Evolutionary conservation across 2,888 invertebrate genomes (phyloP), one percentile per base, ranked within the genome.

Genomic region (Omphaloscelis lunosa): DNA sequence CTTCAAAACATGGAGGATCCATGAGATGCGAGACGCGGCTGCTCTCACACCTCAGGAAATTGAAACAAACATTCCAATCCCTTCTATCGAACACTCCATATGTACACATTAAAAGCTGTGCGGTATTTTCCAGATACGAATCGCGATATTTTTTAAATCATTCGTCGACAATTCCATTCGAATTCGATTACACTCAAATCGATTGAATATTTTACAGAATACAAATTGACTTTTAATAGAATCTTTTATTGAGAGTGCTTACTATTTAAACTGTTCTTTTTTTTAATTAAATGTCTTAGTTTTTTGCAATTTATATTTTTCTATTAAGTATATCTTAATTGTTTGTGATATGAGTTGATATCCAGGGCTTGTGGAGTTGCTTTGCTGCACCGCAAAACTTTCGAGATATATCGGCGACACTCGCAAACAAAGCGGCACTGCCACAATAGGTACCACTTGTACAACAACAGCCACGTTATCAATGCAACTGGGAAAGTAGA

Each of bases 31-130:
- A 93, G 90, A 90, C 92, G 89, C 89, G 90, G 86, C 90, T 89
- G 89, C 86, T 90, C 89, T 89, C 89, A 88, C 90, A 89, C 89
- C 89, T 90, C 93, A 93, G 95, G 95, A 95, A 95, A 96, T 96
- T 95, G 95, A 93, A 95, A 94, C 95, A 95, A 95, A 95, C 95
- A 95, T 94, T 93, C 94, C 94, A 93, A 94, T 94, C 93, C 93
- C 92, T 91, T 89, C 85, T 86, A 90, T 91, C 88, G 88, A 90
- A 89, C 86, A 88, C 88, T 85, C 86, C 89, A 86, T 84, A 88
- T 88, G 87, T 89, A 91, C 89, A 90, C 90, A 91, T 89, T 90
- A 90, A 89, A 91, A 91, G 77, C 74, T 77, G 77, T 75, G 80
- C 80, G 72, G 69, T 71, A 85, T 84, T 75, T 75, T 77, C 77